phyloP scores from a whole-genome alignment of 2,113 vertebrate genomes.

The Poecilia latipinna region DNA sequence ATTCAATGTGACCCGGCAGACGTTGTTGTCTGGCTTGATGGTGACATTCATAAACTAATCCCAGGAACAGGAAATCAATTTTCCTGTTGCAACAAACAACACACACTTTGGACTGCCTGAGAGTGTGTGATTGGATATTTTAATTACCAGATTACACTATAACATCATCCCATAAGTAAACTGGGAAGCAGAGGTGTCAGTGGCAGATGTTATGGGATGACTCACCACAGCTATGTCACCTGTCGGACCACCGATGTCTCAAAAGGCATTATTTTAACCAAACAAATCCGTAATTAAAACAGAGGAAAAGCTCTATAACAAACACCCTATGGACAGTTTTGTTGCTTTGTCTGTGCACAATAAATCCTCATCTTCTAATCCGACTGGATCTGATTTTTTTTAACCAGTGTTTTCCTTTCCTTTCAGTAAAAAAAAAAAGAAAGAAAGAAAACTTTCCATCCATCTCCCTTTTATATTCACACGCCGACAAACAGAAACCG shows the following conservation, averaged over 20 bases:
- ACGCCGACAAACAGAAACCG: constrained; percentile 31
- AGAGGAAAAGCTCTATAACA: constrained; percentile 39
- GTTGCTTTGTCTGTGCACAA: constrained; percentile 32
- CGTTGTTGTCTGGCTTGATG: constrained; percentile 27
- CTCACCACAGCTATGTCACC: constrained; percentile 72
- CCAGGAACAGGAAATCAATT: constrained; percentile 34
- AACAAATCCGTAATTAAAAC: constrained; percentile 33
- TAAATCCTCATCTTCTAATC: constrained; percentile 40
- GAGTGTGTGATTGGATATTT: not conserved
- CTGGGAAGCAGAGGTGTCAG: constrained; percentile 34
- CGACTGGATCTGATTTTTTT: constrained; percentile 55
- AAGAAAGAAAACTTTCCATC: constrained; percentile 52
- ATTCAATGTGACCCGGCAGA: constrained; percentile 52
- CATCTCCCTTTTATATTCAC: constrained; percentile 37
- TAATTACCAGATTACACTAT: constrained; percentile 5
- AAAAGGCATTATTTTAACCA: constrained; percentile 56
- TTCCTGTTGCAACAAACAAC: constrained; percentile 3
- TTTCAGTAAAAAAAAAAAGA: constrained; percentile 37
- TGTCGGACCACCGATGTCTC: constrained; percentile 64
- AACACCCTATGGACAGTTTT: constrained; percentile 38
- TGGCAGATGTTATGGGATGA: constrained; percentile 68
- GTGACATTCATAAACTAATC: constrained; percentile 53
- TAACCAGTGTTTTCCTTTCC: constrained; percentile 34
- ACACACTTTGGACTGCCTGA: constrained; percentile 7
- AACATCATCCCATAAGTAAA: constrained; percentile 14